Percentiles rank a stretch among this genome's conserved stretches.
These are phyloP conservation scores for Blastomussa wellsi DNA, from an alignment of 92 coral and sea anemone genomes.

Conservation along the genomic window DNA sequence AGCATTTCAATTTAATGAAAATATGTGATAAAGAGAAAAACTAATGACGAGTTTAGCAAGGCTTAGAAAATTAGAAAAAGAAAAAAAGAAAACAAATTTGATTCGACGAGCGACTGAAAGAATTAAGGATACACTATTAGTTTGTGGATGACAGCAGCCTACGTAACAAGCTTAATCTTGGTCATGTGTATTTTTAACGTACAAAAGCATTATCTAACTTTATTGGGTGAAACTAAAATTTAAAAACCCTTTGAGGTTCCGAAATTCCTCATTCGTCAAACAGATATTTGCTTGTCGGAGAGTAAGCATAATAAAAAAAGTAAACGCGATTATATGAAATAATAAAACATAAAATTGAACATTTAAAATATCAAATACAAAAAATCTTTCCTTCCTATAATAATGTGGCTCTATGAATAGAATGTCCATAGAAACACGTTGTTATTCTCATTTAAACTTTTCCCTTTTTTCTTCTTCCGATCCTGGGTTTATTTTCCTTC, in stretches of 20 bases:
- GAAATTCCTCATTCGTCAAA: background rate
- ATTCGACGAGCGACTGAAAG: background rate
- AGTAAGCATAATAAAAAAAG: background rate
- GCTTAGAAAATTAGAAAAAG: too few relatives aligned
- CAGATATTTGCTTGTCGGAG: background rate
- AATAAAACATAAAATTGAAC: background rate
- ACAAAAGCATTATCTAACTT: background rate
- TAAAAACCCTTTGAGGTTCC: background rate
- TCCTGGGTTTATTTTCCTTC: background rate
- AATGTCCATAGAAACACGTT: background rate
- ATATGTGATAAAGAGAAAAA: too few relatives aligned
- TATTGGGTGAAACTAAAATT: background rate
- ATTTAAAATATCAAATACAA: background rate
- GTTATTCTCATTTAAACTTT: background rate
- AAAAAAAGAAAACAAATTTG: too few relatives aligned
- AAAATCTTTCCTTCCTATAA: background rate
- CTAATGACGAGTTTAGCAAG: too few relatives aligned
- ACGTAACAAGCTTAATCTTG: background rate
- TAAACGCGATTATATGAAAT: background rate
- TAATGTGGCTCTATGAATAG: background rate
- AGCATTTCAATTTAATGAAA: too few relatives aligned
- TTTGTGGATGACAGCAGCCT: background rate
- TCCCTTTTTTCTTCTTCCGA: background rate
- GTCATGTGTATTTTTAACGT: background rate
- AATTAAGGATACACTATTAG: background rate